Conservation (phyloP, 1,140 invertebrate species). For the Gonioctena quinquepunctata region DNA sequence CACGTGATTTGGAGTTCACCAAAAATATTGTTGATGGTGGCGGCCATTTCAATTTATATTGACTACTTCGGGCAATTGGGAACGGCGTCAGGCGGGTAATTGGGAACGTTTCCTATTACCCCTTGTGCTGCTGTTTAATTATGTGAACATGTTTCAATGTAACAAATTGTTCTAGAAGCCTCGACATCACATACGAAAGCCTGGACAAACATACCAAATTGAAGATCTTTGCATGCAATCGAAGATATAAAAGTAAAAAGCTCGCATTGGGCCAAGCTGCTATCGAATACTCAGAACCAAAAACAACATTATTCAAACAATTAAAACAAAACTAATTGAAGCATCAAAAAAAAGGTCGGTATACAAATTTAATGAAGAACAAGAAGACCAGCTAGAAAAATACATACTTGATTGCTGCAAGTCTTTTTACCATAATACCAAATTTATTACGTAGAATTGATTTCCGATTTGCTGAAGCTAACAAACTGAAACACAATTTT, state of each 20-base stretch:
- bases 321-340: not conserved
- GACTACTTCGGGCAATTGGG: no score
- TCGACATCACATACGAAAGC: not conserved
- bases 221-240: not conserved
- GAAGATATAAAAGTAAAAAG: not conserved
- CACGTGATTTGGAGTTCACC: no score
- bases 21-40: no score
- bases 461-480: constrained; percentile 12
- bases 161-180: not conserved
- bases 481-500: constrained; percentile 17
- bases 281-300: not conserved
- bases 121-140: no score
- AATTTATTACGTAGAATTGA: not conserved
- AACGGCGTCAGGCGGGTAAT: no score
- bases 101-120: no score
- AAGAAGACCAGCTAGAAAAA: not conserved
- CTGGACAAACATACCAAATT: not conserved
- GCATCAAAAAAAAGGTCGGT: not conserved
- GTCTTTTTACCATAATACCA: not conserved
- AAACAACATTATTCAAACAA: not conserved
- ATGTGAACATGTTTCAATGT: not conserved
- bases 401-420: not conserved
- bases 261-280: not conserved
- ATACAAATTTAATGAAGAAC: not conserved
- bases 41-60: no score